Base-by-base conservation (phyloP, 2,113 vertebrate genomes). In the Cephalopholis sonnerati region DNA sequence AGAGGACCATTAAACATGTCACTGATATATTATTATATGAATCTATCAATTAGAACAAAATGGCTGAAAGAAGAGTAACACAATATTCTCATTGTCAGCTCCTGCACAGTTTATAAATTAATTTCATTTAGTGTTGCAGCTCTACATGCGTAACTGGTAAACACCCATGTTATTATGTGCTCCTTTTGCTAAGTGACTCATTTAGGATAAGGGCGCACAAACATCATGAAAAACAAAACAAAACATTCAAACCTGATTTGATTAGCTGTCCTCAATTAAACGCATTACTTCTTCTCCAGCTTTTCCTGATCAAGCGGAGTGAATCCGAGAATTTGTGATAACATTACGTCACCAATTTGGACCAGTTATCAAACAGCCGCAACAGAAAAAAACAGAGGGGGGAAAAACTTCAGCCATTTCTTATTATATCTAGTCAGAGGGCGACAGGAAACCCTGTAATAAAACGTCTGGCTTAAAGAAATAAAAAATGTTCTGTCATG, bases 371-470 rank as follows among this genome's bases (percentile, higher is more conserved):
- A 63, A 1, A 8, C 51, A 25, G 8, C 16, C 2, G 5, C 2
- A 48, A 63, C 6, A 62, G 2, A 12, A 68, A 39, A 29, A 41
- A 61, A 82, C n/a, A 18, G 16, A 29, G 57, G 25, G 46, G 50
- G 54, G 53, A 24, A 67, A 90, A 75, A 71, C 24, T 74, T 72
- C 77, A 87, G 75, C 82, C 79, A 91, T 92, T 93, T 93, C 92
- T 90, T 93, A 81, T 92, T 92, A 91, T 84, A 83, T 94, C 91
- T 94, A 91, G 92, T 93, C 91, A 89, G 87, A 91, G 82, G 77
- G 93, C 79, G 92, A 93, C 85, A 87, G 92, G 89, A 93, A 95
- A 93, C 81, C 76, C 82, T 85, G 90, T 86, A 91, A 92, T 86
- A 93, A 91, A 92, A 92, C 20, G 82, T 92, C 91, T 89, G 87